phyloP scores from a whole-genome alignment of 2,888 invertebrate genomes.

The Trypoxylon attenuatum region DNA sequence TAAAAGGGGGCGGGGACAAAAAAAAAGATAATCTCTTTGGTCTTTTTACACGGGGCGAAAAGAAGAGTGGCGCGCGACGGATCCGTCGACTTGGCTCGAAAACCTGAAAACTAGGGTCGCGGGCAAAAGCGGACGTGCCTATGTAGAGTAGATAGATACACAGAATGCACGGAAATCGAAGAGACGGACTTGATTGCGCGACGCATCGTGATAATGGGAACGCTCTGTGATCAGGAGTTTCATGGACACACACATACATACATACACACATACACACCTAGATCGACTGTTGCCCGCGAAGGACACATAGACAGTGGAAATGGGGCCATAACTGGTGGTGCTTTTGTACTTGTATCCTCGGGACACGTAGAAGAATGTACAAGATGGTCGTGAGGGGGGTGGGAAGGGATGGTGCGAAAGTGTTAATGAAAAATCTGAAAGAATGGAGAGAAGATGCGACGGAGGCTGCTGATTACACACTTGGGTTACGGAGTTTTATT shows the following conservation, averaged over 20 bases:
- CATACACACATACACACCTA: constrained; percentile 8
- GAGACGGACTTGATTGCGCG: neutral
- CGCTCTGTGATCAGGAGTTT: neutral
- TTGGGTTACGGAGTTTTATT: constrained; percentile 59
- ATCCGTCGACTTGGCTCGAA: constrained; percentile 9
- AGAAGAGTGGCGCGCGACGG: constrained; percentile 7
- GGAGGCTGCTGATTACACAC: constrained; percentile 40
- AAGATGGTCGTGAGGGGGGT: constrained; percentile 6
- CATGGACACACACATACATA: constrained; percentile 9
- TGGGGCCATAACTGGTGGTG: constrained; percentile 17
- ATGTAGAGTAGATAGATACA: neutral
- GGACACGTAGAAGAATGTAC: constrained; percentile 1
- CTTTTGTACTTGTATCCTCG: constrained; percentile 47
- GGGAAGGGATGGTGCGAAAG: neutral
- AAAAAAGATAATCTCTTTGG: constrained; percentile 61
- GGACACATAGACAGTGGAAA: constrained; percentile 35
- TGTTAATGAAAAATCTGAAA: no score
- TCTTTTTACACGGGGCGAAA: constrained; percentile 13
- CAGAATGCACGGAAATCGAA: neutral
- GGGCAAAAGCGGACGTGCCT: neutral
- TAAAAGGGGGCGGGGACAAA: no score
- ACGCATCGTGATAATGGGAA: neutral
- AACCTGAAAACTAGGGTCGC: constrained; percentile 42
- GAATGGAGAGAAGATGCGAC: constrained; percentile 33
- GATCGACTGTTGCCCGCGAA: constrained; percentile 28